Evolutionary conservation across 1,140 invertebrate genomes (phyloP), one percentile per base, ranked within the genome.

Genomic region (Aphelenchoides fujianensis): DNA sequence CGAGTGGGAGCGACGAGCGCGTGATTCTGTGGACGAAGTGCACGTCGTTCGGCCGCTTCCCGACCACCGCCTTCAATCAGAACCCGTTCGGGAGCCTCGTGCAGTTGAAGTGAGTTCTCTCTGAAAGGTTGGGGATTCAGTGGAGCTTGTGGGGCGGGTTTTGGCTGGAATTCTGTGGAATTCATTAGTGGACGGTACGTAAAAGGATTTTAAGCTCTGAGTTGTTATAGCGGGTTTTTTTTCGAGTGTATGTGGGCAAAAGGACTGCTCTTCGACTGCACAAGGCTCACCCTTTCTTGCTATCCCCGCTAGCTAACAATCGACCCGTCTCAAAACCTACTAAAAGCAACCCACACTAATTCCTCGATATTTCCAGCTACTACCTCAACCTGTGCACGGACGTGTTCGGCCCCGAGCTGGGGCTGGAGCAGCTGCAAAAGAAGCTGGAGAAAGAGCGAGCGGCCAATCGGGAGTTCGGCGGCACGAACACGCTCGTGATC

Each of bases 401-500:
- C 7, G 55, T 59, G 7, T 59, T 59, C 55, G 55, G 19, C 7
- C 7, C 32, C 9, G 19, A 19, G 23, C 7, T 19, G 7, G 32
- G 19, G 23, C 23, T 19, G 23, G 55, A 59, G 23, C 32, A 7
- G 9, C 23, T 19, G 5, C 5, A 59, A 7, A 59, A 59, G 5
- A 19, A 5, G 5, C 9, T 59, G 9, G 19, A 5, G 7, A 7
- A 87, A 93, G 23, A 84, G 89, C 5, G 5, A 7, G 5, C 19
- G 9, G 5, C 55, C 32, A 16, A 48, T 23, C 41, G 23, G 12
- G 23, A 48, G 41, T 59, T 27, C 32, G 55, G 55, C 23, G 55
- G 55, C 7, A 89, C 87, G 1, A 89, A 91, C 76, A 90, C 94
- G 19, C 89, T 94, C 0, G 93, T 91, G 83, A 90, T 93, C 34